phyloP scores from a whole-genome alignment of 2,113 vertebrate genomes.

The Neomonachus schauinslandi region DNA sequence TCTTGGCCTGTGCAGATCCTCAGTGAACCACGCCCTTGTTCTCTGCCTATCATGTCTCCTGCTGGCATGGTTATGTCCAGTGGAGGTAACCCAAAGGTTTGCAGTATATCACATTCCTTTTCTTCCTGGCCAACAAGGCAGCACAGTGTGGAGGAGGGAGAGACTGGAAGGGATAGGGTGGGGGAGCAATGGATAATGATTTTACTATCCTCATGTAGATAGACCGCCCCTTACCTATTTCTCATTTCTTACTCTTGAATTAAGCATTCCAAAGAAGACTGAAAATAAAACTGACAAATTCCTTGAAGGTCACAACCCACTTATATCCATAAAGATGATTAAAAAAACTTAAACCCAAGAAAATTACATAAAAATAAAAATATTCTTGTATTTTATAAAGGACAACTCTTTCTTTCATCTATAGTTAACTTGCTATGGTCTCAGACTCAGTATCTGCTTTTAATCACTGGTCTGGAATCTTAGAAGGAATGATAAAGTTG shows the following conservation, averaged over 20 bases:
- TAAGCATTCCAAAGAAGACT: neutral
- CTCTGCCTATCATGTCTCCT: neutral
- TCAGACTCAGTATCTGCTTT: neutral
- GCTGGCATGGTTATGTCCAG: neutral
- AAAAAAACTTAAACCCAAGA: neutral
- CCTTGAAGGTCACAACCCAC: neutral
- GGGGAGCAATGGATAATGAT: neutral
- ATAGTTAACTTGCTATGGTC: neutral
- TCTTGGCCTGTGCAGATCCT: neutral
- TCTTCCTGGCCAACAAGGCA: neutral
- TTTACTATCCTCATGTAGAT: neutral
- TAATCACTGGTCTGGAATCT: conserved; percentile 13
- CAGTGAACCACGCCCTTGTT: rapidly evolving
- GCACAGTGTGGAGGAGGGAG: rapidly evolving
- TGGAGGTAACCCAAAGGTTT: neutral
- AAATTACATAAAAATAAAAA: neutral
- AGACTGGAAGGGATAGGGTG: too few species aligned
- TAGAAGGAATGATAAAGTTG: neutral
- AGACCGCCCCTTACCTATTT: neutral
- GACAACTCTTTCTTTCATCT: neutral
- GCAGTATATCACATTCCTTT: neutral
- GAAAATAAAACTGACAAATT: neutral
- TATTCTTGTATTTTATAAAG: conserved; percentile 22
- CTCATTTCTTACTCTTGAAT: neutral
- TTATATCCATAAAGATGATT: neutral